Evolutionary conservation across 2,888 invertebrate species (phyloP).

Genomic region (Drosophila colorata): DNA sequence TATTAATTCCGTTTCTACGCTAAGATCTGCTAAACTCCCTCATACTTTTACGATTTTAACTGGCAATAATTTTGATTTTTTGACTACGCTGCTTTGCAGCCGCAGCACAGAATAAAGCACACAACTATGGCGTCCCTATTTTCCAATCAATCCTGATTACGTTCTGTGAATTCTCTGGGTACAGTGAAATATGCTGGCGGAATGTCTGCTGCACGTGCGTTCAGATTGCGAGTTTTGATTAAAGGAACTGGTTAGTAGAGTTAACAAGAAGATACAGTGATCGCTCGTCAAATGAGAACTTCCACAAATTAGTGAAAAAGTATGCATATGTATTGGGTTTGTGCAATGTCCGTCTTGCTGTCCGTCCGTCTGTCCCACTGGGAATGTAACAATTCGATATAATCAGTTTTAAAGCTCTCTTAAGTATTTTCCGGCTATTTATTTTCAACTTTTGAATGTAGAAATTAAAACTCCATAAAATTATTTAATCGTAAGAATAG

Average conservation of each 20-base stretch:
- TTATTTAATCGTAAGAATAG: no score
- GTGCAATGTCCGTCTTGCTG: no score
- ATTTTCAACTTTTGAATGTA: no score
- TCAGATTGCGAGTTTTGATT: constrained; percentile 6
- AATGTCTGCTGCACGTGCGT: constrained; percentile 6
- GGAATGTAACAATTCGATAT: no score
- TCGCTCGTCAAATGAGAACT: neutral
- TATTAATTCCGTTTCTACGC: constrained; percentile 64
- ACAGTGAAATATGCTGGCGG: constrained; percentile 6
- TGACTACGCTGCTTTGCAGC: constrained; percentile 50
- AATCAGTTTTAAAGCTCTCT: no score
- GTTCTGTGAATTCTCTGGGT: neutral
- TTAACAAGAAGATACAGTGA: no score
- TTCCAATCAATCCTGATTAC: constrained; percentile 46
- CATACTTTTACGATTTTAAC: constrained; percentile 67
- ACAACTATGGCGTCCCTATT: constrained; percentile 80
- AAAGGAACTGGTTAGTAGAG: constrained; percentile 30
- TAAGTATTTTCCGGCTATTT: no score
- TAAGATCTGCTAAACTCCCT: constrained; percentile 51
- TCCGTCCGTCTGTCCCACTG: no score
- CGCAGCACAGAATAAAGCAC: constrained; percentile 65
- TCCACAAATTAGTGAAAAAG: no score
- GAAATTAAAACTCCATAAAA: no score
- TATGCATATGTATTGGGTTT: no score
- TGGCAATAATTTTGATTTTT: constrained; percentile 42